Evolutionary conservation across 2,797 vertebrate genomes (phyloP).

Genomic region (Poliocrania exsul): DNA sequence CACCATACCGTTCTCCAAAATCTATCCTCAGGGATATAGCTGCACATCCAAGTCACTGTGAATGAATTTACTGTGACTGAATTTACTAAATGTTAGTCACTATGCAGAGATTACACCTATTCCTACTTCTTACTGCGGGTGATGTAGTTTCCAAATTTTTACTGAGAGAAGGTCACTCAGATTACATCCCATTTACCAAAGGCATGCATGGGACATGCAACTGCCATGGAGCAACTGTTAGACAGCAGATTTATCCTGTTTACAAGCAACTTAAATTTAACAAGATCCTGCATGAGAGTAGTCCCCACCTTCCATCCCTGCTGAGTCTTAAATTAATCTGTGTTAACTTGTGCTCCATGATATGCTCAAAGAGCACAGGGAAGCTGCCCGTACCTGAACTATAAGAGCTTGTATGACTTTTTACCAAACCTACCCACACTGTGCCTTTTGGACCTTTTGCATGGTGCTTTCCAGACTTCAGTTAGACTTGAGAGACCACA

Average conservation of each 20-base stretch:
- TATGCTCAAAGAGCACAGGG: not conserved
- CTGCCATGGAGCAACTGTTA: not conserved
- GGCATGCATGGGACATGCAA: not conserved
- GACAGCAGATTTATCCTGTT: not conserved
- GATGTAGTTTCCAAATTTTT: not conserved
- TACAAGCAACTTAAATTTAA: not conserved
- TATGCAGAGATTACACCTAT: not conserved
- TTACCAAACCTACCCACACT: not conserved
- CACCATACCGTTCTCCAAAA: not conserved
- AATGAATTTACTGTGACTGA: not conserved
- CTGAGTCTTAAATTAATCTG: not conserved
- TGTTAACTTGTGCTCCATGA: not conserved
- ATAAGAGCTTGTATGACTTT: not conserved
- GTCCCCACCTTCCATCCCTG: not conserved
- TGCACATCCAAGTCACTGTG: not conserved
- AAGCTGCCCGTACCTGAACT: not conserved
- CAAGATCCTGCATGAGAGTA: not conserved
- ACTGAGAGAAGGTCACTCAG: not conserved
- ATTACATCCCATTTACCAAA: not conserved
- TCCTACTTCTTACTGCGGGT: not conserved
- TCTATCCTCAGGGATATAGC: not conserved
- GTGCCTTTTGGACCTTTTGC: not conserved
- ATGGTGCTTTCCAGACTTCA: not conserved
- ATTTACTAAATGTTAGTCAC: not conserved
- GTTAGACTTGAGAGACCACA: not conserved